phyloP scores from a whole-genome alignment of 2,888 invertebrate species.

The Ceriagrion tenellum region DNA sequence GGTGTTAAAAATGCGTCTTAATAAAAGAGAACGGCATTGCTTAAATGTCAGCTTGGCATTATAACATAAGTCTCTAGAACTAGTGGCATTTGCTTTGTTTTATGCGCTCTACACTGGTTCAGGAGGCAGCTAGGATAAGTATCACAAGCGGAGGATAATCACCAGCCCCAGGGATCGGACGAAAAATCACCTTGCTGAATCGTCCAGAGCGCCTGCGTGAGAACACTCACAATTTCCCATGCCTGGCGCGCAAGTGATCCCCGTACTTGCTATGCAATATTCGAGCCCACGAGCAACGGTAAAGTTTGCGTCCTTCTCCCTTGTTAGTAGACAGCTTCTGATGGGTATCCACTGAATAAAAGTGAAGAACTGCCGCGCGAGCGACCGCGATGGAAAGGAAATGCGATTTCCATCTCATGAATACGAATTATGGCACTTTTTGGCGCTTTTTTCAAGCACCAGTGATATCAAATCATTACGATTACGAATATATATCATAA shows the following conservation, averaged over 20 bases:
- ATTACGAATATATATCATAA: too few species aligned
- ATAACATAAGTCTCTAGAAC: background rate
- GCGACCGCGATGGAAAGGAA: background rate
- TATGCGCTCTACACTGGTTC: background rate
- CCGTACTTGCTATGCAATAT: background rate
- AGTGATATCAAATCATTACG: background rate
- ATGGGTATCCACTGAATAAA: background rate
- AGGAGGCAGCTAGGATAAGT: background rate
- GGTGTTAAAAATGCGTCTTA: background rate
- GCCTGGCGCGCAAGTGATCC: slow-evolving; percentile 4
- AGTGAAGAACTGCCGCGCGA: background rate
- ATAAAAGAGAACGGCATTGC: slow-evolving; percentile 6
- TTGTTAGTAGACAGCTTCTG: background rate
- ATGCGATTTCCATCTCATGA: background rate
- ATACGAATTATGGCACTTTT: background rate
- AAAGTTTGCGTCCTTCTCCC: background rate
- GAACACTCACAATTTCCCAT: background rate
- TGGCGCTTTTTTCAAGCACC: background rate
- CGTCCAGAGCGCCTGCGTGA: background rate
- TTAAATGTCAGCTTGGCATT: slow-evolving; percentile 32
- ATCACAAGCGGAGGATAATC: background rate
- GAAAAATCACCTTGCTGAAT: background rate
- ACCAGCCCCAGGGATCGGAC: background rate
- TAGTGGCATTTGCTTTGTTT: slow-evolving; percentile 29
- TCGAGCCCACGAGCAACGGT: background rate